These are phyloP conservation scores for Alces alces DNA, from an alignment of 2,113 vertebrate species.

Conservation along the genomic window DNA sequence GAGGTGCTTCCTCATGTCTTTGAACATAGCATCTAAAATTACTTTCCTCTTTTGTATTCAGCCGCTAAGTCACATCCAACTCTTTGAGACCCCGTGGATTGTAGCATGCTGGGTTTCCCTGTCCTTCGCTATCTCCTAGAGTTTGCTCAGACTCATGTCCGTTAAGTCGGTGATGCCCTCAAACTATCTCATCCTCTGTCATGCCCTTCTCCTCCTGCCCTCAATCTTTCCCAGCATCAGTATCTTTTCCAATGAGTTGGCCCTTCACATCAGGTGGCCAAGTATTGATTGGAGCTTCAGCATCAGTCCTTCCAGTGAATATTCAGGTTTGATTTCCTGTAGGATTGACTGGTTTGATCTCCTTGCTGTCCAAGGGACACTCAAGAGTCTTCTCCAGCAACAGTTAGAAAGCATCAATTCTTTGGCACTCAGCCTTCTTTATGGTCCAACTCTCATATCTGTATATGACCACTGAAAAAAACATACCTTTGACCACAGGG, in stretches of 20 bases:
- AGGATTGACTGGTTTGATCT: not conserved
- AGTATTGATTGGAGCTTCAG: not conserved
- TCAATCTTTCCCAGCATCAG: not conserved
- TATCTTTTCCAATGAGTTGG: not conserved
- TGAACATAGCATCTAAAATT: not conserved
- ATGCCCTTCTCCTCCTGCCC: not conserved
- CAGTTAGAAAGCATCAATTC: not conserved
- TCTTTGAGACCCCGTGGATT: not conserved
- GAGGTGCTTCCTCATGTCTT: not conserved
- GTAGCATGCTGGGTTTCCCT: not conserved
- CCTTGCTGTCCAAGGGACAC: not conserved
- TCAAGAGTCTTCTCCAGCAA: not conserved
- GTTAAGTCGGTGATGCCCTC: not conserved
- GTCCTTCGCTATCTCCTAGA: not conserved
- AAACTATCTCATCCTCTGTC: not conserved
- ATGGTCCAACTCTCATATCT: not conserved
- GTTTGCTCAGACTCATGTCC: not conserved
- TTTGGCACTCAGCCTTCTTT: not conserved
- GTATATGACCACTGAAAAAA: not conserved
- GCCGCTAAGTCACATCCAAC: not conserved
- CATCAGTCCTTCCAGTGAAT: not conserved
- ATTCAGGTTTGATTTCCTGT: not conserved
- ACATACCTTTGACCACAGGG: not conserved
- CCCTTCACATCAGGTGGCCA: not conserved
- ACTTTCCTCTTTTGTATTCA: not conserved